Percentiles rank a stretch among this genome's conserved stretches.
Conservation (phyloP, 2,113 vertebrate species). For the Nyctereutes procyonoides region DNA sequence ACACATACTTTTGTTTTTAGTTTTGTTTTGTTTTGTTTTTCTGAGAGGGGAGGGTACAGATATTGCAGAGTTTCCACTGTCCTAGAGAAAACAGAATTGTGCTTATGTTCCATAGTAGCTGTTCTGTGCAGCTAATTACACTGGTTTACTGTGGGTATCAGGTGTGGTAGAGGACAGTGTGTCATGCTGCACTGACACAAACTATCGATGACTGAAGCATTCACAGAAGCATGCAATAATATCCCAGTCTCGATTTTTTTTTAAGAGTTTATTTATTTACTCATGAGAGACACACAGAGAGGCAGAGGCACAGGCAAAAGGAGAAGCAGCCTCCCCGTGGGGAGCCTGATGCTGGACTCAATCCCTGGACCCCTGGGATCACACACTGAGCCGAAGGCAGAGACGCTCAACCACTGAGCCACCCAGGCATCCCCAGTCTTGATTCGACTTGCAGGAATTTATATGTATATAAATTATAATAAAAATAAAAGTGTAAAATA, state of each 20-base stretch:
- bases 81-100: background rate
- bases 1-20: background rate
- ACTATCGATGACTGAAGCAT: background rate
- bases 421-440: too few relatives aligned
- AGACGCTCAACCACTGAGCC: too few relatives aligned
- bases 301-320: too few relatives aligned
- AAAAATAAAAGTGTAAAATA: background rate
- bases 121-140: background rate
- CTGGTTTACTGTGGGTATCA: background rate
- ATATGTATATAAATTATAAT: background rate
- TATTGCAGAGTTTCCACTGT: background rate
- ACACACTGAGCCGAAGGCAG: too few relatives aligned
- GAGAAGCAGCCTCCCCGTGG: too few relatives aligned
- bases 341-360: too few relatives aligned
- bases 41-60: background rate
- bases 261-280: too few relatives aligned
- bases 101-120: background rate
- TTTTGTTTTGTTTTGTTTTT: too few relatives aligned
- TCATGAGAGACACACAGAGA: too few relatives aligned
- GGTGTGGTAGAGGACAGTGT: rapidly evolving
- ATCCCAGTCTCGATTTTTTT: background rate
- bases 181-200: background rate
- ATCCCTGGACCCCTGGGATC: too few relatives aligned
- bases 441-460: background rate
- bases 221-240: background rate